Conservation (phyloP, 2,888 invertebrate genomes). For the Formica aserva region DNA sequence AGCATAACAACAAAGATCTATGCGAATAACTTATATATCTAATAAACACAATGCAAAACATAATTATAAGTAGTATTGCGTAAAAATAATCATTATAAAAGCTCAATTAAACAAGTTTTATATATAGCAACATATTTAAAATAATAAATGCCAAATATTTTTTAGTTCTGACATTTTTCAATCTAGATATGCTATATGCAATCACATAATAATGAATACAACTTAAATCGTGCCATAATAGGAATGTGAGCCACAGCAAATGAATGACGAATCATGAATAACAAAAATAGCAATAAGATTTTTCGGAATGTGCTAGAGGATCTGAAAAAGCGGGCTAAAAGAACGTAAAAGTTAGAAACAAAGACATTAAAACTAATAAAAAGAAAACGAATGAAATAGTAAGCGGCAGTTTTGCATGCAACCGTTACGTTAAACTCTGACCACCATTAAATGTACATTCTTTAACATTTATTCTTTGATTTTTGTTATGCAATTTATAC, state of each 20-base stretch:
- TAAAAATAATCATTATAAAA: conserved; percentile 5
- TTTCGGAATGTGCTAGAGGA: conserved; percentile 13
- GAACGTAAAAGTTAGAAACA: conserved; percentile 56
- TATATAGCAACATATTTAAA: neutral
- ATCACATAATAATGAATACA: neutral
- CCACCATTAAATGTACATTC: conserved; percentile 73
- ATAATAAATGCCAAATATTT: neutral
- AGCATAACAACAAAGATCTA: conserved; percentile 19
- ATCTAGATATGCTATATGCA: conserved; percentile 5
- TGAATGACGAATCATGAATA: conserved; percentile 30
- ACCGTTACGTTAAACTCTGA: conserved; percentile 81
- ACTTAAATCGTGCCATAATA: conserved; percentile 27
- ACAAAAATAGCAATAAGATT: conserved; percentile 31
- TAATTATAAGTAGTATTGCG: neutral
- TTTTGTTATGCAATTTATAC: neutral
- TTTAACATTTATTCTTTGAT: conserved; percentile 28
- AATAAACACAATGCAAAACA: conserved; percentile 25
- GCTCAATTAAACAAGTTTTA: neutral
- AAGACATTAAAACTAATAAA: conserved; percentile 58
- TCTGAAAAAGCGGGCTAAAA: conserved; percentile 21
- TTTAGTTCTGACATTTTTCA: neutral
- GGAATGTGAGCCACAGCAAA: conserved; percentile 12
- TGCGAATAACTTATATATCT: neutral
- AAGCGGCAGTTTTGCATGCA: conserved; percentile 76
- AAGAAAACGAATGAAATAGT: conserved; percentile 63